These are phyloP conservation scores for Telmatherina bonti DNA, from an alignment of 2,797 vertebrate genomes.

Conservation along the genomic window DNA sequence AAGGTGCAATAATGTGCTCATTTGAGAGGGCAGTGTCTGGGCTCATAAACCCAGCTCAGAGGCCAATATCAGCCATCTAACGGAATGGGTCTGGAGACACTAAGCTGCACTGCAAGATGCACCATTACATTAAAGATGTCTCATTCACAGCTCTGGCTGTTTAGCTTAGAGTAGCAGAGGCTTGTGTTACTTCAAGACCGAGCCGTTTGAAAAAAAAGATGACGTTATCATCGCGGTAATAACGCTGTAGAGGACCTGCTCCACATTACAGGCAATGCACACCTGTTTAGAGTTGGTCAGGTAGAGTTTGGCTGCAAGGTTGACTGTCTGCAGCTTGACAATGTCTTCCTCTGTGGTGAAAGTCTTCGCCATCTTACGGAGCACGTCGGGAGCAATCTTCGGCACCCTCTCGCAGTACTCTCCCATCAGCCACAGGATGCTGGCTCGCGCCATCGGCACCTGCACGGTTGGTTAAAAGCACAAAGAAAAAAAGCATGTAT, in stretches of 20 bases:
- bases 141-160: conserved; percentile 30
- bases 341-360: conserved; percentile 95
- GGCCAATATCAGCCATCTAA: conserved; percentile 51
- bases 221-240: no score
- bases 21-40: conserved; percentile 51
- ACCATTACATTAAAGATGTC: conserved; percentile 57
- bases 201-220: conserved; percentile 2
- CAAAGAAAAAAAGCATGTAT: not conserved
- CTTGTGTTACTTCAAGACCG: not conserved
- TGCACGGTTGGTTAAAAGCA: conserved; percentile 43
- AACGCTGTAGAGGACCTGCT: no score
- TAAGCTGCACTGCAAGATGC: conserved; percentile 34
- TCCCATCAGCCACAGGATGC: conserved; percentile 97
- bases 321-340: conserved; percentile 95
- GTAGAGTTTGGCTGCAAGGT: conserved; percentile 95
- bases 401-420: conserved; percentile 97
- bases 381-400: conserved; percentile 95
- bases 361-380: conserved; percentile 94
- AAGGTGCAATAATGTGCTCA: conserved; percentile 61
- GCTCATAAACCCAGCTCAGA: conserved; percentile 62
- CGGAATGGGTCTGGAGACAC: conserved; percentile 46
- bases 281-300: conserved; percentile 99
- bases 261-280: no score
- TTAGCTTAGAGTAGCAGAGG: not conserved
- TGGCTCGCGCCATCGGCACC: conserved; percentile 97